Conservation (phyloP, 1,140 invertebrate species). For the Physella acuta region DNA sequence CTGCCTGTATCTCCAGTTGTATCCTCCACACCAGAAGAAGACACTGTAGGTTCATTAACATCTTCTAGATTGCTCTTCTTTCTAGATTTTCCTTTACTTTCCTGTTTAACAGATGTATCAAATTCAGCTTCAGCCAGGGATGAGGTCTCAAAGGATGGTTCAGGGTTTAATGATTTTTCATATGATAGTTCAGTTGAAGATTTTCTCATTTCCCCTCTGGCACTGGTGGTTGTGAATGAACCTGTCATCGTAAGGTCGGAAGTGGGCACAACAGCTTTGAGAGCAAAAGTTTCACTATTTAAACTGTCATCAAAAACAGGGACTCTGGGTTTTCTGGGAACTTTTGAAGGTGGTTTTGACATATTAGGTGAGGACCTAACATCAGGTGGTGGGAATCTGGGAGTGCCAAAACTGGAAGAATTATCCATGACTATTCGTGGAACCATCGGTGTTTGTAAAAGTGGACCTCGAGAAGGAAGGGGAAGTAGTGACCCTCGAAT, state of each 20-base stretch:
- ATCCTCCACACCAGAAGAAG: constrained; percentile 14
- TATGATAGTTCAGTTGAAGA: background rate
- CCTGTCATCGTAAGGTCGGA: background rate
- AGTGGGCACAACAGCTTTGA: constrained; percentile 7
- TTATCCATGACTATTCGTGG: background rate
- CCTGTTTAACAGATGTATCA: background rate
- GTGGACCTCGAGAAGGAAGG: background rate
- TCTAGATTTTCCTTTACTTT: background rate
- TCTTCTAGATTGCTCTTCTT: constrained; percentile 8
- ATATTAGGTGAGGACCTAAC: background rate
- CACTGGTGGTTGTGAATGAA: background rate
- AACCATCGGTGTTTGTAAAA: constrained; percentile 2
- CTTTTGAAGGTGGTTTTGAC: background rate
- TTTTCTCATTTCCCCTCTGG: background rate
- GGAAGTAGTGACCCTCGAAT: background rate
- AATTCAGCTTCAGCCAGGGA: constrained; percentile 19
- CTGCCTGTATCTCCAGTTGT: constrained; percentile 24
- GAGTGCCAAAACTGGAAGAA: background rate
- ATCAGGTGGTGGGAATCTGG: background rate
- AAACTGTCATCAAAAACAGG: constrained; percentile 3
- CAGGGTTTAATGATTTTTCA: background rate
- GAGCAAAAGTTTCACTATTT: constrained; percentile 19
- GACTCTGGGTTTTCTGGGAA: background rate
- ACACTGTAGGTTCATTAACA: constrained; percentile 16
- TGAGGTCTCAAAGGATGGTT: constrained; percentile 28